These are phyloP conservation scores for Anhinga anhinga DNA, from an alignment of 2,113 vertebrate species.

Conservation along the genomic window DNA sequence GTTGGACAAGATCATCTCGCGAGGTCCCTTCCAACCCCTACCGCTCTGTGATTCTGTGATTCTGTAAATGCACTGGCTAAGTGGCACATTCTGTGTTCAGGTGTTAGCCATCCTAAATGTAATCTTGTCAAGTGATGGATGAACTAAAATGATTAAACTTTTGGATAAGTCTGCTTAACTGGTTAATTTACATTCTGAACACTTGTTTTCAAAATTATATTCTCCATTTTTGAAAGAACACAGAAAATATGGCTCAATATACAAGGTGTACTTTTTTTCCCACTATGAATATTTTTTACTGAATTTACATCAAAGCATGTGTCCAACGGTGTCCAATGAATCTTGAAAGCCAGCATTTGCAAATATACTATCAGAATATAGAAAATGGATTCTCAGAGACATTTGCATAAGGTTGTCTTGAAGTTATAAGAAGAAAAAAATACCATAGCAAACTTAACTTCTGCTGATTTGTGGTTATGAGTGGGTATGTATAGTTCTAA, in stretches of 20 bases:
- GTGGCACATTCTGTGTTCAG: neutral
- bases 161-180: neutral
- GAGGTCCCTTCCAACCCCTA: no score
- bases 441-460: neutral
- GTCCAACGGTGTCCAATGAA: rapidly evolving
- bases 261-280: neutral
- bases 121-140: neutral
- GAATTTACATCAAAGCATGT: neutral
- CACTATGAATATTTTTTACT: neutral
- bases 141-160: neutral
- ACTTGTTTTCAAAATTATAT: neutral
- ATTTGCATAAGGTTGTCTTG: neutral
- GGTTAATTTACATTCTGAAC: neutral
- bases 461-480: neutral
- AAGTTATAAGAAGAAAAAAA: neutral
- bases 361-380: neutral
- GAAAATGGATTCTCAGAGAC: neutral
- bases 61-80: neutral
- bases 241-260: neutral
- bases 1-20: no score
- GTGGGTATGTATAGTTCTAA: neutral
- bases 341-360: neutral
- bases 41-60: no score
- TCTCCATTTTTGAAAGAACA: neutral
- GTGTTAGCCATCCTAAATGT: neutral